Base-by-base conservation (phyloP, 2,888 invertebrate species). In the Tanypteryx hageni region DNA sequence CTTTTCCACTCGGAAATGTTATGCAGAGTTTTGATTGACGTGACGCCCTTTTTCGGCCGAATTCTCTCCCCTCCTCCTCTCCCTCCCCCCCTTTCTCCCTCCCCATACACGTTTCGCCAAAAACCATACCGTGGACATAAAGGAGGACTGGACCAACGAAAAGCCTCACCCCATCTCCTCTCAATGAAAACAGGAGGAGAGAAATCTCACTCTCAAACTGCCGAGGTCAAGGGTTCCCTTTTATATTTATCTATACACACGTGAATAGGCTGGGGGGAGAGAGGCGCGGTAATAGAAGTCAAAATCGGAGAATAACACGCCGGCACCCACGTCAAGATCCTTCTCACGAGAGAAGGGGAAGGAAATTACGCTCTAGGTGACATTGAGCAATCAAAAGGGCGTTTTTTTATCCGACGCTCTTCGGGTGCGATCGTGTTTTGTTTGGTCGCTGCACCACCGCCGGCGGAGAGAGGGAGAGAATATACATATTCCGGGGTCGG, bases 1-100 rank as follows among this genome's bases (percentile, higher is more conserved):
- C 64, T 86, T 86, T 86, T 31, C 59, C 61, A 86, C 61, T 89
- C 89, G 89, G 64, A 89, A 89, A 89, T 89, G 89, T 89, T 89
- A 89, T 89, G 89, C 89, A 89, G 44, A 44, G 64, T 44, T 89
- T 64, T 89, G 89, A 89, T 31, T 89, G 89, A 89, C 89, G 64
- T 31, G 89, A 44, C n/a, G 61, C 64, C n/a, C 89, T 31, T 59
- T 59, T 89, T 61, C 89, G 44, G n/a, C 57, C 57, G 83, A 57
- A 44, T 57, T n/a, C 56, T 13, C 31, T 82, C 64, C n/a, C 11
- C 13, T 7, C 0, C 4, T 13, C 64, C 10, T n/a, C n/a, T n/a
- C 64, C n/a, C 11, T n/a, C 8, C 0, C 4, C n/a, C 64, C 10
- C 64, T 56, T 10, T 4, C 57, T 13, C 18, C 16, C 11, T 76